These are phyloP conservation scores for Bombus terrestris DNA, from an alignment of 1,140 invertebrate genomes.

Conservation along the genomic window DNA sequence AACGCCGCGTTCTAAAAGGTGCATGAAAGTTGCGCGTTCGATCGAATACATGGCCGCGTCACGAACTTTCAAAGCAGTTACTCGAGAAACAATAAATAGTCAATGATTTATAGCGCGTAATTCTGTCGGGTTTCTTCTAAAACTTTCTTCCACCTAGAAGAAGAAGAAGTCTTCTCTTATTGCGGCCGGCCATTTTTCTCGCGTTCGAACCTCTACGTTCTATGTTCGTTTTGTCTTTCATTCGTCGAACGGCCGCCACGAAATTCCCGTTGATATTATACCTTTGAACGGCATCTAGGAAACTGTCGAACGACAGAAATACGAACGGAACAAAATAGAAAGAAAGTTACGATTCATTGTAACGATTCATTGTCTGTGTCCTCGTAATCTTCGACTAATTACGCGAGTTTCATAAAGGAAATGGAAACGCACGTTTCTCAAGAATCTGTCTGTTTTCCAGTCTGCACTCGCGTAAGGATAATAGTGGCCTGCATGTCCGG, in stretches of 20 bases:
- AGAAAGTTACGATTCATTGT: background rate
- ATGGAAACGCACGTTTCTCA: background rate
- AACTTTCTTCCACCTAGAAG: background rate
- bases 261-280: background rate
- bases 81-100: background rate
- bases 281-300: background rate
- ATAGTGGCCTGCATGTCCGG: background rate
- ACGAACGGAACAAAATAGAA: background rate
- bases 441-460: background rate
- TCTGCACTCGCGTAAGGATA: background rate
- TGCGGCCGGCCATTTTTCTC: background rate
- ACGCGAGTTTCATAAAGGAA: background rate
- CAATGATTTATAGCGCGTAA: background rate
- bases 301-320: background rate
- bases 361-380: background rate
- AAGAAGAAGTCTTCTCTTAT: background rate
- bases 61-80: background rate
- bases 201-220: background rate
- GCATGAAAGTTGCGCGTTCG: background rate
- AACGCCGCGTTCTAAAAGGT: too few species aligned
- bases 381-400: conserved; percentile 2
- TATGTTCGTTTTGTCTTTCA: background rate
- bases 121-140: background rate
- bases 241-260: background rate
- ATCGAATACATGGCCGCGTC: background rate